Conservation (phyloP, 2,888 invertebrate species). For the Cabera pusaria region DNA sequence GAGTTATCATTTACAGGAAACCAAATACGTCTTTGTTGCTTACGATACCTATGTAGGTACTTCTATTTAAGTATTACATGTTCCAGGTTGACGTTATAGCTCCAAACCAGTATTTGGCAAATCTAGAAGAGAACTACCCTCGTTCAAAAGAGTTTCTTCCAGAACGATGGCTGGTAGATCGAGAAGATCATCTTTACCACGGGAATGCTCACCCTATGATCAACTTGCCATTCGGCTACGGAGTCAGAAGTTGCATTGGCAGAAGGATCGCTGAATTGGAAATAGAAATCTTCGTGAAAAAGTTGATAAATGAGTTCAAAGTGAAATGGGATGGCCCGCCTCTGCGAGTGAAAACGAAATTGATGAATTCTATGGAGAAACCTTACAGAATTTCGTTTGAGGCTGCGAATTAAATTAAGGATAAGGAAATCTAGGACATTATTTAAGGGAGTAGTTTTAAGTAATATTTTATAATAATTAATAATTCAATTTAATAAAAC, state of each 20-base stretch:
- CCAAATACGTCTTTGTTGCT: too few relatives aligned
- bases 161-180: constrained; percentile 87
- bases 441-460: too few relatives aligned
- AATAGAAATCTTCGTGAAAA: constrained; percentile 79
- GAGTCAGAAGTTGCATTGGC: constrained; percentile 87
- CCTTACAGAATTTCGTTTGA: constrained; percentile 61
- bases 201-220: constrained; percentile 84
- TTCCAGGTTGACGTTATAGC: constrained; percentile 89
- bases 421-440: too few relatives aligned
- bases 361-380: constrained; percentile 54
- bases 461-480: too few relatives aligned
- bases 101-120: constrained; percentile 87
- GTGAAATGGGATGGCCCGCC: constrained; percentile 69
- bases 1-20: too few relatives aligned
- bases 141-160: constrained; percentile 83
- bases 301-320: constrained; percentile 49
- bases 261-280: constrained; percentile 88
- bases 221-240: constrained; percentile 87
- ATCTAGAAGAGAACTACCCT: constrained; percentile 78
- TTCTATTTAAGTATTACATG: too few relatives aligned
- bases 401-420: constrained; percentile 28
- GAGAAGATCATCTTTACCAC: constrained; percentile 63
- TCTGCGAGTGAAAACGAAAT: constrained; percentile 48
- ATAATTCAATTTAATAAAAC: too few relatives aligned
- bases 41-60: too few relatives aligned